Evolutionary conservation across 2,888 invertebrate species (phyloP), one percentile per base, ranked within the genome.

Genomic region (Helleia helle): DNA sequence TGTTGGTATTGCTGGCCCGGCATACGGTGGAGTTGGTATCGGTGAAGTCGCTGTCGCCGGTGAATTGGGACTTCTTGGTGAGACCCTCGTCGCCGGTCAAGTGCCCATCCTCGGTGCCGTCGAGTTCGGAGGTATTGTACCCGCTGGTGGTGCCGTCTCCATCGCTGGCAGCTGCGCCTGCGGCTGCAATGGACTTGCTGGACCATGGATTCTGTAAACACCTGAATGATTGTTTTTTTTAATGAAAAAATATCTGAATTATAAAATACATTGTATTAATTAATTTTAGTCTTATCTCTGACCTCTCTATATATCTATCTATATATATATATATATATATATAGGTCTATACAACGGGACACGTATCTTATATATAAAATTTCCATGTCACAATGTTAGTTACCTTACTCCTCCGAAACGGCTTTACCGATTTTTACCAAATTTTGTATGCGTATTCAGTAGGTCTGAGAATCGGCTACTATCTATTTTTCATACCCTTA

Each of bases 101-200:
- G 22, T 34, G 22, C 34, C 34, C 11, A 34, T 34, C 34, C 34
- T 34, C 34, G 34, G 34, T 4, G 34, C 34, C 8, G 34, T 34
- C 9, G 34, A 34, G 18, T 58, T 65, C 46, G 53, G 66, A 9
- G 70, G 68, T 14, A 38, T 39, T 14, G 56, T 67, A 4, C 54
- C 56, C 13, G 64, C 66, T 41, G 51, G 48, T 27, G 71, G 71
- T 22, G 38, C 52, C 4, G 67, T 66, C 31, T 51, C 58, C 30
- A 63, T 70, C 8, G 31, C 40, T 13, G 43, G 46, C 5, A 40
- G 43, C 37, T 40, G 46, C 17, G 46, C 38, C 9, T 46, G 46
- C 34, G 43, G 48, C 25, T 58, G 60, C 34, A 40, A 41, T 37
- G 22, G 34, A 4, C 18, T 34, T 3, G 34, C 34, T 4, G 34